These are phyloP conservation scores for Agrochola circellaris DNA, from an alignment of 2,888 invertebrate species.

Conservation along the genomic window DNA sequence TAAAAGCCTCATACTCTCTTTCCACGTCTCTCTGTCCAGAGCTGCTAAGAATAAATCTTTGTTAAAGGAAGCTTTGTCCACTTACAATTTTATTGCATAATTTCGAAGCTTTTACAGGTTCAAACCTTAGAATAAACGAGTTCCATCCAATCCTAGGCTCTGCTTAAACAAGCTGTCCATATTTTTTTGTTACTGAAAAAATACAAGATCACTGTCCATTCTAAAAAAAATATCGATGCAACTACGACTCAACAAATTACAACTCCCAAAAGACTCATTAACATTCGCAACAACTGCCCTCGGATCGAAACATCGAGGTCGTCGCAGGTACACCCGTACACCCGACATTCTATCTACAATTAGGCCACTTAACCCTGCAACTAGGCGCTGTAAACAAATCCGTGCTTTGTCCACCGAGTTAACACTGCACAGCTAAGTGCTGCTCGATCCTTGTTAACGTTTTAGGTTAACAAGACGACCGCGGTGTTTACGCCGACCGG, in stretches of 20 bases:
- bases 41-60: background rate
- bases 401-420: conserved; percentile 87
- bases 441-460: conserved; percentile 89
- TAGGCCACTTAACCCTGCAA: conserved; percentile 87
- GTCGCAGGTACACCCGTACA: conserved; percentile 34
- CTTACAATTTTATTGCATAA: background rate
- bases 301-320: conserved; percentile 53
- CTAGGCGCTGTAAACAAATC: conserved; percentile 87
- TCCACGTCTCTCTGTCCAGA: background rate
- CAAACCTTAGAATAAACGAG: background rate
- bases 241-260: background rate
- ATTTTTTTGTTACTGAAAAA: background rate
- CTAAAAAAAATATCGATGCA: background rate
- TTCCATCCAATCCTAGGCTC: background rate
- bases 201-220: background rate
- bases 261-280: conserved; percentile 16
- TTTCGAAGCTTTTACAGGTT: background rate
- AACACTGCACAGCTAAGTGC: conserved; percentile 85
- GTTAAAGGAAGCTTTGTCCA: background rate
- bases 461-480: conserved; percentile 88
- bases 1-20: background rate
- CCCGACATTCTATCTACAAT: conserved; percentile 86
- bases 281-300: conserved; percentile 24
- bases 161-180: background rate
- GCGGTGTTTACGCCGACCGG: conserved; percentile 77